Conservation (phyloP, 1,140 invertebrate genomes). For the Drosophila truncata region DNA sequence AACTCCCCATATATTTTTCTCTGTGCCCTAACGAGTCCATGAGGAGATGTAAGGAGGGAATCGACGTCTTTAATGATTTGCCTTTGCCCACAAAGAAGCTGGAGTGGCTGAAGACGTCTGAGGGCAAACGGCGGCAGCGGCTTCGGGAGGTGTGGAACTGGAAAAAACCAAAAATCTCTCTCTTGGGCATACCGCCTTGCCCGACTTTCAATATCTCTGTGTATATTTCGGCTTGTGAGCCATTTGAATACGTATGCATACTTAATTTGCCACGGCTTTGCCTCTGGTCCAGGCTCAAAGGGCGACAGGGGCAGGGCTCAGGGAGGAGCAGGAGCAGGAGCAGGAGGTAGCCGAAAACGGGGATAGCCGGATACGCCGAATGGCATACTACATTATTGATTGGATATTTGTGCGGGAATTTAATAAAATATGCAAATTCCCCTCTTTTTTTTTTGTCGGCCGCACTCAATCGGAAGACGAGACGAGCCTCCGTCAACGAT, state of each 20-base stretch:
- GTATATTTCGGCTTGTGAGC: constrained; percentile 69
- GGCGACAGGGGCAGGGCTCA: background rate
- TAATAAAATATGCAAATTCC: constrained; percentile 83
- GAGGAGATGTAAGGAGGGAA: constrained; percentile 10
- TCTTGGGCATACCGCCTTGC: constrained; percentile 53
- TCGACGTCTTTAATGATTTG: constrained; percentile 68
- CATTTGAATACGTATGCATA: constrained; percentile 83
- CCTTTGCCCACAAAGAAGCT: constrained; percentile 59
- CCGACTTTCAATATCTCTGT: constrained; percentile 41
- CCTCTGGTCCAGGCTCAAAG: constrained; percentile 41
- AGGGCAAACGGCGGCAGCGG: background rate
- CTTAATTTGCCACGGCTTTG: constrained; percentile 80
- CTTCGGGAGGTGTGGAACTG: constrained; percentile 44
- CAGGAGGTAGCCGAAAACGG: background rate
- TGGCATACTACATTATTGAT: constrained; percentile 80
- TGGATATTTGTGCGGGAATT: constrained; percentile 81
- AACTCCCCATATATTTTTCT: background rate
- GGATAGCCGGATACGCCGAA: constrained; percentile 52
- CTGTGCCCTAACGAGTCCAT: constrained; percentile 27
- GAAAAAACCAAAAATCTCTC: constrained; percentile 78
- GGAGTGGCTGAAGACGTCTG: background rate
- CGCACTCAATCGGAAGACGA: constrained; percentile 61
- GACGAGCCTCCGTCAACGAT: constrained; percentile 41
- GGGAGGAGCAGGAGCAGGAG: too few relatives aligned
- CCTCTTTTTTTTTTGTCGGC: constrained; percentile 44